Evolutionary conservation across 2,888 invertebrate species (phyloP).

Genomic region (Sinhomidia bicolor): DNA sequence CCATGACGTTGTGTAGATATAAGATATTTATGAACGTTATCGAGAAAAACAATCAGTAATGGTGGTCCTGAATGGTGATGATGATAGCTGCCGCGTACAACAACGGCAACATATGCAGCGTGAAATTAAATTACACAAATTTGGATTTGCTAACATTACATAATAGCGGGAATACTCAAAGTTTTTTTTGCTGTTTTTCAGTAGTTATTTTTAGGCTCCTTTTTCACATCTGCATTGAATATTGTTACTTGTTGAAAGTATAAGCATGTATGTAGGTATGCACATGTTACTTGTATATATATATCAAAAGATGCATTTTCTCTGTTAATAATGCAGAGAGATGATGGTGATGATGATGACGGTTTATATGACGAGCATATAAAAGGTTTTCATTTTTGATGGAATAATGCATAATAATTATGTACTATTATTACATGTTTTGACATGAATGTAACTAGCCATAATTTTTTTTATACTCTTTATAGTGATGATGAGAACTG

Average conservation of each 20-base stretch:
- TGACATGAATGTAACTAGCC: slow-evolving; percentile 71
- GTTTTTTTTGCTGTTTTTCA: not conserved
- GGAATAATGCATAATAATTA: slow-evolving; percentile 22
- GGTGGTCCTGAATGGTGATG: not conserved
- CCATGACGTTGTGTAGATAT: not conserved
- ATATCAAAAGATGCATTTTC: no score
- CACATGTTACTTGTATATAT: no score
- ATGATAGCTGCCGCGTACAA: not conserved
- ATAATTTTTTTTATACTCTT: slow-evolving; percentile 58
- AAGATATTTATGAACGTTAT: slow-evolving; percentile 15
- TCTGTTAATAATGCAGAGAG: no score
- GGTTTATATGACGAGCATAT: no score
- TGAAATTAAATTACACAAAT: slow-evolving; percentile 61
- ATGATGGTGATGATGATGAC: not conserved
- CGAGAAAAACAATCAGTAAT: not conserved
- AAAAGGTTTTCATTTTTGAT: slow-evolving; percentile 16
- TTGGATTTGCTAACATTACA: not conserved
- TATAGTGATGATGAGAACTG: slow-evolving; percentile 24
- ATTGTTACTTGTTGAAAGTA: no score
- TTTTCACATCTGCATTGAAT: no score
- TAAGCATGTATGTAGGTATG: no score
- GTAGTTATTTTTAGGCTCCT: no score
- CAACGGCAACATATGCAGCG: slow-evolving; percentile 63
- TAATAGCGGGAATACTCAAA: not conserved
- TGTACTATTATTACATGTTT: slow-evolving; percentile 57